Conservation (phyloP, 2,113 vertebrate species). For the Osmerus mordax region DNA sequence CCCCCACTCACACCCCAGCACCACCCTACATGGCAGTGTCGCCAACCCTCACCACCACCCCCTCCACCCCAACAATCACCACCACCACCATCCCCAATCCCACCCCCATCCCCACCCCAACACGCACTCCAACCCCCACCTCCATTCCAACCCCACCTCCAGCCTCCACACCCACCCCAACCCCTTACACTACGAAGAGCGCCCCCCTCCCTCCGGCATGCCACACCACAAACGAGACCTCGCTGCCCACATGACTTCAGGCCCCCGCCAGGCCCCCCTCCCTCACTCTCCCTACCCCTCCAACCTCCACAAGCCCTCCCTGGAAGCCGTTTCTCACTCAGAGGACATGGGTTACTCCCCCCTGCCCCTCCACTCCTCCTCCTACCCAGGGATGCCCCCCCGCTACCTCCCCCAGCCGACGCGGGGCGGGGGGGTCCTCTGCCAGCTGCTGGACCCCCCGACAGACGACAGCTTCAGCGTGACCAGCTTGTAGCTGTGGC, state of each 20-base stretch:
- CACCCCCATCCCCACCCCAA: slow-evolving; percentile 54
- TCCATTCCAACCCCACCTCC: slow-evolving; percentile 39
- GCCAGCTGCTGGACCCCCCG: slow-evolving; percentile 92
- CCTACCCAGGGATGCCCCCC: slow-evolving; percentile 73
- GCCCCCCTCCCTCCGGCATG: slow-evolving; percentile 76
- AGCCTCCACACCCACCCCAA: slow-evolving; percentile 20
- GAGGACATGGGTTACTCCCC: slow-evolving; percentile 89
- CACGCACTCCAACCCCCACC: slow-evolving; percentile 44
- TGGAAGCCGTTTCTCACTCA: slow-evolving; percentile 87
- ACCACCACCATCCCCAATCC: slow-evolving; percentile 23
- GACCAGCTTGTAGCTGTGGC: slow-evolving; percentile 97
- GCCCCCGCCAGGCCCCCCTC: slow-evolving; percentile 74
- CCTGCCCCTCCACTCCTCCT: slow-evolving; percentile 70
- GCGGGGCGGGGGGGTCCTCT: slow-evolving; percentile 87
- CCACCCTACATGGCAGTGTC: slow-evolving; percentile 44
- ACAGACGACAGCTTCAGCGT: slow-evolving; percentile 96
- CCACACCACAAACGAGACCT: slow-evolving; percentile 80
- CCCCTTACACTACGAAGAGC: slow-evolving; percentile 78
- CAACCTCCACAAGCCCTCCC: slow-evolving; percentile 68
- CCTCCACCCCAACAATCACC: slow-evolving; percentile 41
- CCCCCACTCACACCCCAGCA: slow-evolving; percentile 55
- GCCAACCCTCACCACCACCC: slow-evolving; percentile 35
- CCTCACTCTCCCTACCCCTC: slow-evolving; percentile 62
- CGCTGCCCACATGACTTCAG: slow-evolving; percentile 69
- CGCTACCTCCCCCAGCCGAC: slow-evolving; percentile 87